Percentiles rank a stretch among this genome's conserved stretches.
phyloP scores from a whole-genome alignment of 2,797 vertebrate genomes.

The Spatula versicolor region DNA sequence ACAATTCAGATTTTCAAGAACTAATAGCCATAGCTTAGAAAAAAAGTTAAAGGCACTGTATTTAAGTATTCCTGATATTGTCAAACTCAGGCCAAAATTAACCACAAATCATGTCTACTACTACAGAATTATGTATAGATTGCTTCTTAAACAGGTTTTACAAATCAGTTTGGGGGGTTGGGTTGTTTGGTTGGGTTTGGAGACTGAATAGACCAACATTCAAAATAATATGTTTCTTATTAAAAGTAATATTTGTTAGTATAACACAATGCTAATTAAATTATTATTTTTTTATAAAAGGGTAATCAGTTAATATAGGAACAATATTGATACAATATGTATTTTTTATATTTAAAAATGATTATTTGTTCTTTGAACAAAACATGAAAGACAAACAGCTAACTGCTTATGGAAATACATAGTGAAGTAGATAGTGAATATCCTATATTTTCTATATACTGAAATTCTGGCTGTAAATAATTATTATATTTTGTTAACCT shows the following conservation, averaged over 20 bases:
- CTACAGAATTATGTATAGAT: background rate
- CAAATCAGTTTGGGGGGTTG: background rate
- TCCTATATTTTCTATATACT: background rate
- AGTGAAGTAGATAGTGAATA: background rate
- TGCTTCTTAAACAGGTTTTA: background rate
- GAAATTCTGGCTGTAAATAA: background rate
- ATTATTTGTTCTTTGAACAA: background rate
- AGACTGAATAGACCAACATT: background rate
- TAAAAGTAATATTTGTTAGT: background rate
- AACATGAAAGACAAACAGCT: background rate
- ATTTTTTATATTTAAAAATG: background rate
- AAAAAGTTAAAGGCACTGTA: background rate
- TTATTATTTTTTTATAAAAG: background rate
- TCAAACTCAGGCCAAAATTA: background rate
- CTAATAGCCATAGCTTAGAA: background rate
- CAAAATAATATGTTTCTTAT: background rate
- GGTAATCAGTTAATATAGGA: background rate
- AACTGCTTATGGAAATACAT: background rate
- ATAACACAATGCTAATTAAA: background rate
- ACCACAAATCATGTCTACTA: background rate
- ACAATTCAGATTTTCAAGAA: background rate
- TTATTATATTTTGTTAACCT: background rate
- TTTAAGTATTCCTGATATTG: background rate
- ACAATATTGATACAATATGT: background rate
- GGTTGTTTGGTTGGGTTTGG: background rate